Conservation (phyloP, 2,797 vertebrate species). For the Ispidina picta region DNA sequence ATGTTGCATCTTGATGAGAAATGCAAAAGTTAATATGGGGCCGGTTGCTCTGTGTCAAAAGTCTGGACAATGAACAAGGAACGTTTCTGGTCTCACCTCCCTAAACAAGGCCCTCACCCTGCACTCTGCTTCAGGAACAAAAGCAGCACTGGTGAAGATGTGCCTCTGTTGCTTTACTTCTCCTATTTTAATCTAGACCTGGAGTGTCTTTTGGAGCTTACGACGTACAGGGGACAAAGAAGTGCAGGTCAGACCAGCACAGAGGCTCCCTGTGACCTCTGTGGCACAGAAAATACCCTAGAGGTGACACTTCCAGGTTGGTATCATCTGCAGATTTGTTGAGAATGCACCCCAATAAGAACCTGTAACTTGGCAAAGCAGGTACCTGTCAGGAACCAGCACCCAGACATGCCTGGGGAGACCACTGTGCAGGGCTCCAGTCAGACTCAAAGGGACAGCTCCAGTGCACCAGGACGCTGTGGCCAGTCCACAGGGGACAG, state of each 20-base stretch:
- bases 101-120: neutral
- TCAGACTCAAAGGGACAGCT: neutral
- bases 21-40: constrained; percentile 60
- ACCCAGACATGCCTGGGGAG: rapidly evolving
- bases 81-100: neutral
- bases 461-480: rapidly evolving
- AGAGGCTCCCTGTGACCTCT: neutral
- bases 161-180: neutral
- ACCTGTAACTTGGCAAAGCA: neutral
- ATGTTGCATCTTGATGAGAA: constrained; percentile 77
- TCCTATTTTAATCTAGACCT: neutral
- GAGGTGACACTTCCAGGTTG: neutral
- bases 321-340: neutral
- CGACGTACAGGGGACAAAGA: neutral
- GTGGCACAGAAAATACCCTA: neutral
- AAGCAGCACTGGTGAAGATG: neutral
- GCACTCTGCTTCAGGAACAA: neutral
- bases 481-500: neutral
- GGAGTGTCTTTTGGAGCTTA: neutral
- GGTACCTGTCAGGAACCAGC: neutral
- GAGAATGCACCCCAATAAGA: neutral
- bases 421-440: neutral
- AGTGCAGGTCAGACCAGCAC: neutral
- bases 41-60: constrained; percentile 32
- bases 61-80: neutral